Base-by-base conservation (phyloP, 2,113 vertebrate genomes). In the Gavialis gangeticus region DNA sequence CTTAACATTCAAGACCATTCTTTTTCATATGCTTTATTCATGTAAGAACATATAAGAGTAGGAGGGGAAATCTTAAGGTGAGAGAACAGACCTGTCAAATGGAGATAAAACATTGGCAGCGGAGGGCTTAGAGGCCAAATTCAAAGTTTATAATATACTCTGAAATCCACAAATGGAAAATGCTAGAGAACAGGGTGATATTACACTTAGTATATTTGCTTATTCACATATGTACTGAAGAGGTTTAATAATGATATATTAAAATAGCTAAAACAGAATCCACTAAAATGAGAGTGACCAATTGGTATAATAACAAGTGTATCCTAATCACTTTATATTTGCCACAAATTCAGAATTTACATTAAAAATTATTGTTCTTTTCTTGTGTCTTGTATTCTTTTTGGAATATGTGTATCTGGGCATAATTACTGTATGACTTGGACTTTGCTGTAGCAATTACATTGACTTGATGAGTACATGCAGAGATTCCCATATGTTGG, bases 331-430 rank as follows among this genome's bases (percentile, higher is more conserved):
- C 67, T 56, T 60, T 11, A 3, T 85, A 80, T 9, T 79, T 67
- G 46, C 89, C 81, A 10, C 78, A 82, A 91, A 82, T 76, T 63
- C 71, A 30, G 6, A 78, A 46, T 87, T 66, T 21, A 30, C 24
- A 28, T 57, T 57, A 80, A 18, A 62, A 82, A 58, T 73, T 83
- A 17, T 34, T 59, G 25, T 21, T 69, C 12, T 60, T 87, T 81
- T 82, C 54, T 15, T 82, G 30, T 84, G 62, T 57, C 77, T 92
- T 84, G 57, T 87, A 81, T 77, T 87, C 19, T n/a, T 92, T 89
- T 5, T 12, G 80, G 25, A 89, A 66, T 73, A 87, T 59, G 66
- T 18, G 28, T 73, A 64, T 69, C n/a, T 60, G 27, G 30, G 63
- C 25, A 37, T 88, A 84, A 28, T 89, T 58, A 71, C 12, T 19